phyloP scores from a whole-genome alignment of 2,888 invertebrate genomes.

The Tetanocera ferruginea region DNA sequence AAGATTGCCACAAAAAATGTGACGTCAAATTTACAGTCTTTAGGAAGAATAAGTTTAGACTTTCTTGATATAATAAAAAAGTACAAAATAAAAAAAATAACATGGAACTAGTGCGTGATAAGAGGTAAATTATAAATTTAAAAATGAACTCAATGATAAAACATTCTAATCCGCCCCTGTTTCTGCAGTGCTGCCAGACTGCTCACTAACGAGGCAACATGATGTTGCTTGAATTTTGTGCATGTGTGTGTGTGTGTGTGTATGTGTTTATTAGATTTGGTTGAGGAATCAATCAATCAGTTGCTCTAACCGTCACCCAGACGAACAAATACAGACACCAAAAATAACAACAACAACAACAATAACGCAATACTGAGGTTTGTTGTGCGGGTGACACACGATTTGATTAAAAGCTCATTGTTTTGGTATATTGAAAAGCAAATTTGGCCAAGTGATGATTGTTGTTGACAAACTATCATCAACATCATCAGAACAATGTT shows the following conservation, averaged over 20 bases:
- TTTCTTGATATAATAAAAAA: too few relatives aligned
- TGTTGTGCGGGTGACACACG: background rate
- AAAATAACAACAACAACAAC: background rate
- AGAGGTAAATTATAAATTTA: too few relatives aligned
- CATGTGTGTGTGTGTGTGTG: conserved; percentile 4
- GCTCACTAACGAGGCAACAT: background rate
- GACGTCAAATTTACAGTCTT: too few relatives aligned
- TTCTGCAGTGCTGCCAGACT: background rate
- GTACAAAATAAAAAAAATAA: too few relatives aligned
- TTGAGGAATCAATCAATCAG: conserved; percentile 28
- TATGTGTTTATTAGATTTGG: background rate
- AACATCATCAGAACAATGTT: too few relatives aligned
- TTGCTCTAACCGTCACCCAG: background rate
- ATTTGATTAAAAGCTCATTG: conserved; percentile 15
- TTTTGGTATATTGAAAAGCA: background rate
- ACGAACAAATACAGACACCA: background rate
- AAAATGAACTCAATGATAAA: too few relatives aligned
- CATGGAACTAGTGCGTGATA: too few relatives aligned
- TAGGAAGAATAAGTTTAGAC: too few relatives aligned
- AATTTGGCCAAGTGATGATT: background rate
- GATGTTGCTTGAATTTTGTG: background rate
- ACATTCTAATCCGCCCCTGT: too few relatives aligned
- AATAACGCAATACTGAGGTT: background rate
- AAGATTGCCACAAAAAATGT: too few relatives aligned
- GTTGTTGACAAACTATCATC: background rate